phyloP scores from a whole-genome alignment of 2,888 invertebrate species.

The Philereme transversata region DNA sequence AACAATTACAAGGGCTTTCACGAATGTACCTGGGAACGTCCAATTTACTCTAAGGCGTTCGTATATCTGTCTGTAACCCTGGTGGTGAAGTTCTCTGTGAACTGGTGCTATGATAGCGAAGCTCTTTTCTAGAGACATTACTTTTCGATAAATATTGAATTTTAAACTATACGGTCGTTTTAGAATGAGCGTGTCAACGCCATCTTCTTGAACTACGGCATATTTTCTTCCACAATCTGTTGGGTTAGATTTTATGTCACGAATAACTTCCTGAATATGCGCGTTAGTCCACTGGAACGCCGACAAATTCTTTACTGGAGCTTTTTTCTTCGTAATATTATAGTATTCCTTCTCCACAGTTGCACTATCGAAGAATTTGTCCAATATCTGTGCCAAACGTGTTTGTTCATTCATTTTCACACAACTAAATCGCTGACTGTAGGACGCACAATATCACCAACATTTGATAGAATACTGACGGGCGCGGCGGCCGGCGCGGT shows the following conservation, averaged over 20 bases:
- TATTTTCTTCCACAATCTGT: not conserved
- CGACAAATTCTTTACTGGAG: not conserved
- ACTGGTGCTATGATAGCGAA: constrained; percentile 3
- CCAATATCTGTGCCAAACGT: not conserved
- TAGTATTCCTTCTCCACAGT: not conserved
- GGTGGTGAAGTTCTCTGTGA: constrained; percentile 10
- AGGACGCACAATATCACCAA: not conserved
- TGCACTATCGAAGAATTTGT: constrained; percentile 5
- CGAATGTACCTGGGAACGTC: not conserved
- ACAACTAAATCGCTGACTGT: not conserved
- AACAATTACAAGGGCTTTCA: not conserved
- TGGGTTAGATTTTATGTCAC: not conserved
- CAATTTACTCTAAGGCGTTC: not conserved
- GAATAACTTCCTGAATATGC: not conserved
- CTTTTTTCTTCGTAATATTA: not conserved
- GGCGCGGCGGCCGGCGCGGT: not conserved
- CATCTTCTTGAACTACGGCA: constrained; percentile 9
- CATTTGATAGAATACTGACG: constrained; percentile 1
- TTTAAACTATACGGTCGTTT: not conserved
- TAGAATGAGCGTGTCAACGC: constrained; percentile 3
- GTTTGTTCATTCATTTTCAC: constrained; percentile 1
- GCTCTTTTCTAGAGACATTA: constrained; percentile 13
- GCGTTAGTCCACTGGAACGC: not conserved
- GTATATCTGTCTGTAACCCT: not conserved
- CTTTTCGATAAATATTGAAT: not conserved